phyloP scores from a whole-genome alignment of 2,113 vertebrate genomes.

The Beaufortia kweichowensis region DNA sequence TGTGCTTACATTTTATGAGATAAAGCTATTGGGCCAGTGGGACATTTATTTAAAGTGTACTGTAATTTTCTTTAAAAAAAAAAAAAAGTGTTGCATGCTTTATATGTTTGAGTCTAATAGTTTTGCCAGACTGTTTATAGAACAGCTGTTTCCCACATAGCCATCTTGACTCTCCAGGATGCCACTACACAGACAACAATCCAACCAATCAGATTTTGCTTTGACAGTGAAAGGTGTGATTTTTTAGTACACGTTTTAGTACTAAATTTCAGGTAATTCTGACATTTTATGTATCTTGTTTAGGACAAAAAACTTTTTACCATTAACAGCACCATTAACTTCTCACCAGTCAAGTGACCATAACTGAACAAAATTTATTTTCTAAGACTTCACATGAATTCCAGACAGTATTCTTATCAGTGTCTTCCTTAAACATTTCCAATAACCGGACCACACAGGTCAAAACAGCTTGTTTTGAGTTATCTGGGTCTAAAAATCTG shows the following conservation, averaged over 20 bases:
- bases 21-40: neutral
- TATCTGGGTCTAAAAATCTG: neutral
- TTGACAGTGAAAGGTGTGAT: too few species aligned
- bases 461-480: neutral
- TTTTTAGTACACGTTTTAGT: too few species aligned
- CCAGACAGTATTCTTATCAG: neutral
- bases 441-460: slow-evolving; percentile 13
- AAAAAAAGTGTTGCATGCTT: too few species aligned
- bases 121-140: neutral
- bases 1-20: neutral
- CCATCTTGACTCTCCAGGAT: neutral
- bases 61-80: too few species aligned
- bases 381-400: neutral
- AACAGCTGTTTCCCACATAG: neutral
- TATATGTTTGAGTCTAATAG: neutral
- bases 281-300: too few species aligned
- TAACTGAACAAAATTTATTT: neutral
- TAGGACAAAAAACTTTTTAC: neutral
- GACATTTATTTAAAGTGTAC: too few species aligned
- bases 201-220: too few species aligned
- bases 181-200: neutral
- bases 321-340: neutral
- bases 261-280: too few species aligned
- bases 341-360: neutral
- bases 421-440: neutral